Percentiles rank a stretch among this genome's conserved stretches.
Evolutionary conservation across 2,113 vertebrate species (phyloP).

Genomic region (Furnarius figulus): DNA sequence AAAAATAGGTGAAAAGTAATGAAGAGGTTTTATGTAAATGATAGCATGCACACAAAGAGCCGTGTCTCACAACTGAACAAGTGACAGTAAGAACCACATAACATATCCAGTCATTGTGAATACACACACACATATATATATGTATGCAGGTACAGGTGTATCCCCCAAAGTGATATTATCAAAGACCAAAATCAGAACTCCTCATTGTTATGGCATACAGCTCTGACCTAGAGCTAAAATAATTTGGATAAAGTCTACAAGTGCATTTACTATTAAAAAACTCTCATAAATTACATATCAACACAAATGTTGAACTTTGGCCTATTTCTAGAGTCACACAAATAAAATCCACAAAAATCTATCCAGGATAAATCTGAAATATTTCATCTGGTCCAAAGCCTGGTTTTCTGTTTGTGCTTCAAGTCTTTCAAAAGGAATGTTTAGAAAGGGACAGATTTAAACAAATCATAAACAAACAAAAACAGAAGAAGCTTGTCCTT

Average conservation of each 20-base stretch:
- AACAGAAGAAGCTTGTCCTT: background rate
- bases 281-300: background rate
- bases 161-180: background rate
- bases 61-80: background rate
- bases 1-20: background rate
- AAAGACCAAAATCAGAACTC: background rate
- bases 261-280: background rate
- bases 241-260: background rate
- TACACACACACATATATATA: background rate
- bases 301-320: background rate
- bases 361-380: background rate
- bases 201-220: background rate
- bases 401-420: background rate
- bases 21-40: background rate
- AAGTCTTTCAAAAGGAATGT: background rate
- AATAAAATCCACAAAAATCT: background rate
- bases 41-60: background rate
- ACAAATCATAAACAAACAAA: background rate
- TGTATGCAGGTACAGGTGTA: background rate
- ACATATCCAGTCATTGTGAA: background rate
- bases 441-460: background rate
- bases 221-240: background rate
- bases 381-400: background rate
- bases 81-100: background rate
- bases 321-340: background rate